Percentiles rank a stretch among this genome's conserved stretches.
Conservation (phyloP, 2,797 vertebrate genomes). For the Gymnoscopelus braueri region DNA sequence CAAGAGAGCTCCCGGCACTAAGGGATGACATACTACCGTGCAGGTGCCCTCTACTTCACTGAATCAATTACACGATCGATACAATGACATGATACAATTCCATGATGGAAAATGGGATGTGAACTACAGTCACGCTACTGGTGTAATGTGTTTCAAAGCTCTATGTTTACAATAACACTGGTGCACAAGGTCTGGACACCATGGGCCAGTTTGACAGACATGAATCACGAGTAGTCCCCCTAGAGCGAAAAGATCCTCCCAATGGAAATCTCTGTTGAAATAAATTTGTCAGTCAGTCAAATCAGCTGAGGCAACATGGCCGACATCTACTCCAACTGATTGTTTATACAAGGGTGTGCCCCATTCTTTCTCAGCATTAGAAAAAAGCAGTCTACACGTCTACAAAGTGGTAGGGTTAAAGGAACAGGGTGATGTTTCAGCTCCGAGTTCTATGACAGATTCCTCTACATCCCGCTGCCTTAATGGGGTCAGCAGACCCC, state of each 20-base stretch:
- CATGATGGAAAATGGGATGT: conserved; percentile 64
- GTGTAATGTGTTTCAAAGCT: conserved; percentile 50
- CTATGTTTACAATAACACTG: conserved; percentile 60
- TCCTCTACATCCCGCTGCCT: conserved; percentile 53
- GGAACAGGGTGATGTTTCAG: conserved; percentile 7
- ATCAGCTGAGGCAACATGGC: background rate
- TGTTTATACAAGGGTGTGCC: conserved; percentile 1
- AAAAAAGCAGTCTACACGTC: background rate
- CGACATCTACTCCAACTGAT: background rate
- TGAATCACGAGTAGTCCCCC: conserved; percentile 17
- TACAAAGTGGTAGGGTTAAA: background rate
- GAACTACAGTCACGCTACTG: conserved; percentile 25
- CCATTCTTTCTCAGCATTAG: background rate
- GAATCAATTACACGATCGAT: conserved; percentile 77
- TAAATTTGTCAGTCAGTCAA: background rate
- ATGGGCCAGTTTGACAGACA: conserved; percentile 37
- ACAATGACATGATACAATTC: conserved; percentile 74
- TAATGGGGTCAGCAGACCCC: conserved; percentile 66
- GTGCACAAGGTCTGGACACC: conserved; percentile 40
- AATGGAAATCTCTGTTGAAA: conserved; percentile 44
- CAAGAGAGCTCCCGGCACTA: conserved; percentile 65
- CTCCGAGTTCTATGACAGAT: conserved; percentile 48
- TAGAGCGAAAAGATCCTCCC: conserved; percentile 50
- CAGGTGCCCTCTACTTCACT: conserved; percentile 72
- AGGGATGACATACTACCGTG: conserved; percentile 67